phyloP scores from a whole-genome alignment of 2,888 invertebrate genomes.

The Caenorhabditis wallacei region DNA sequence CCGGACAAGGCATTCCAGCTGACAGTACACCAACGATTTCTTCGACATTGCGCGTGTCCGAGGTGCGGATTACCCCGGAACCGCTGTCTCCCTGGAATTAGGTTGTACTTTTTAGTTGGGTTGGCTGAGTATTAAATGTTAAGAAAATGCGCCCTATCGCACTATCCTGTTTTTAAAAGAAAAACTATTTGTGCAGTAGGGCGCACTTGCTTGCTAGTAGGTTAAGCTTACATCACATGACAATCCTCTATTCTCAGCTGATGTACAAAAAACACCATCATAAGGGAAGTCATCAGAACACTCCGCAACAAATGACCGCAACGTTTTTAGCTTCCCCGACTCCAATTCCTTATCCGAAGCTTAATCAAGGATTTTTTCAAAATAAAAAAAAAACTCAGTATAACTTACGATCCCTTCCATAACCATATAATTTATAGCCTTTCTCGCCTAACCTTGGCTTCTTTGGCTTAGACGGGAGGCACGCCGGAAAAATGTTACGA shows the following conservation, averaged over 20 bases:
- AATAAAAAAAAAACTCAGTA: too few relatives aligned
- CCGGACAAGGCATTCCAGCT: slow-evolving; percentile 50
- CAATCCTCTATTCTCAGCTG: slow-evolving; percentile 32
- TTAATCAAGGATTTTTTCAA: neutral
- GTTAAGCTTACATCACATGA: slow-evolving; percentile 50
- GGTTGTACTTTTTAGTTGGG: too few relatives aligned
- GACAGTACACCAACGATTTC: slow-evolving; percentile 56
- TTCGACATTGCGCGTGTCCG: slow-evolving; percentile 31
- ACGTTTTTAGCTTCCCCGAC: slow-evolving; percentile 34
- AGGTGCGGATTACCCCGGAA: slow-evolving; percentile 40
- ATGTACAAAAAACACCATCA: slow-evolving; percentile 44
- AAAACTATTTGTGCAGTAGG: too few relatives aligned
- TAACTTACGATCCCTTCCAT: slow-evolving; percentile 57
- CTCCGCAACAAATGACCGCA: slow-evolving; percentile 17
- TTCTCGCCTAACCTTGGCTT: neutral
- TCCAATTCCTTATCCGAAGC: neutral
- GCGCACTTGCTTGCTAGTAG: too few relatives aligned
- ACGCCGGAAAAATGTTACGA: slow-evolving; percentile 42
- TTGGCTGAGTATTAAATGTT: too few relatives aligned
- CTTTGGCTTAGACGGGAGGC: slow-evolving; percentile 20
- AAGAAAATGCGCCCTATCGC: too few relatives aligned
- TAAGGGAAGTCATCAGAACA: slow-evolving; percentile 40
- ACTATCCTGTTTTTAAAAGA: too few relatives aligned
- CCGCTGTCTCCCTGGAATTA: slow-evolving; percentile 65
- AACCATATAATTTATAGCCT: slow-evolving; percentile 49